A percentile compares a stretch with the other conserved stretches of the same genome.
Conservation (phyloP, 2,888 invertebrate genomes). For the Idaea straminata region DNA sequence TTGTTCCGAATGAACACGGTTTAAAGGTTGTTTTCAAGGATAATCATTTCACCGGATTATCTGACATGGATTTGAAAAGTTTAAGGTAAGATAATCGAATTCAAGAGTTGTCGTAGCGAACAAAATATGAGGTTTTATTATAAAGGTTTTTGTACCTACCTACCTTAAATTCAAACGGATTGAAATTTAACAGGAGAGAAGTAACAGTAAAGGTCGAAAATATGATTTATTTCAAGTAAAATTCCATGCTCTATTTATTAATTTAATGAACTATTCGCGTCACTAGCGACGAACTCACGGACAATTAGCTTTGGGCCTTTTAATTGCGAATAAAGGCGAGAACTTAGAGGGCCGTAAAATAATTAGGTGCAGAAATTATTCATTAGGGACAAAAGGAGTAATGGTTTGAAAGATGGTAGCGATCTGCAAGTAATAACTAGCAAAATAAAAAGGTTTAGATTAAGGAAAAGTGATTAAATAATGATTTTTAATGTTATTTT, state of each 20-base stretch:
- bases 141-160: background rate
- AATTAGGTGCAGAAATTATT: slow-evolving; percentile 68
- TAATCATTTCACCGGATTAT: slow-evolving; percentile 56
- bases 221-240: background rate
- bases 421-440: slow-evolving; percentile 40
- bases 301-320: slow-evolving; percentile 67
- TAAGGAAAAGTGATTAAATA: background rate
- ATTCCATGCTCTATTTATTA: slow-evolving; percentile 1
- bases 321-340: slow-evolving; percentile 66
- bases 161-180: background rate
- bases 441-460: slow-evolving; percentile 10
- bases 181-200: too few relatives aligned
- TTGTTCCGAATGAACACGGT: slow-evolving; percentile 57
- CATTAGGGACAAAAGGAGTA: slow-evolving; percentile 67
- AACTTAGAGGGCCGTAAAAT: slow-evolving; percentile 59
- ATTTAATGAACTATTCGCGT: slow-evolving; percentile 52
- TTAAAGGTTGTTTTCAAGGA: slow-evolving; percentile 54
- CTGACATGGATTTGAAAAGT: slow-evolving; percentile 44
- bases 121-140: background rate
- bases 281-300: slow-evolving; percentile 56
- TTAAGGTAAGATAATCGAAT: slow-evolving; percentile 40
- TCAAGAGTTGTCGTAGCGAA: background rate
- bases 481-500: background rate
- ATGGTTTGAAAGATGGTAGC: slow-evolving; percentile 61
- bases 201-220: background rate